Percentiles rank a stretch among this genome's conserved stretches.
phyloP scores from a whole-genome alignment of 2,113 vertebrate species.

The Otis tarda region DNA sequence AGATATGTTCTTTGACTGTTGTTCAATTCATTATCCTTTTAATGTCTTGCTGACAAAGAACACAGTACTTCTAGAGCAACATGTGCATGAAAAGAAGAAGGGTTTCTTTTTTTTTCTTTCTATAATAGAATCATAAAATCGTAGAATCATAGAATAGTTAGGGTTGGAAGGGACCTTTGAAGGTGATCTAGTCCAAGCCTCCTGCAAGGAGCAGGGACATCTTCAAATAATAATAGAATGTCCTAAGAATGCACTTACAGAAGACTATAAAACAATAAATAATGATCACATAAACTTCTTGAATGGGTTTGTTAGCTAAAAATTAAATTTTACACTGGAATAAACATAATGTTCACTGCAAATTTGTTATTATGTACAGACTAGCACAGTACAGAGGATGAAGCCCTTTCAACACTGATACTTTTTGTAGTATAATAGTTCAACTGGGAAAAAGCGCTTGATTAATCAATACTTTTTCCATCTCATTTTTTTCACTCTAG shows the following conservation, averaged over 20 bases:
- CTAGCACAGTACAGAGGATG: not conserved
- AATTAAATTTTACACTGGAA: slow-evolving; percentile 37
- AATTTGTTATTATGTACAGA: not conserved
- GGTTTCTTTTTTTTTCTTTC: not conserved
- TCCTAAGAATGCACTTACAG: not conserved
- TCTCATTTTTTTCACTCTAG: not conserved
- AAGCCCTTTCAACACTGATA: not conserved
- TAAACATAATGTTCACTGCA: not conserved
- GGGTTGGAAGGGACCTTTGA: too few relatives aligned
- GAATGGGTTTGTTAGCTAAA: slow-evolving; percentile 25
- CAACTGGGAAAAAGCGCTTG: not conserved
- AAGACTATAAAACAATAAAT: slow-evolving; percentile 11
- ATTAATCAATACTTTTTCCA: slow-evolving; percentile 7
- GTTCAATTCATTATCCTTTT: not conserved
- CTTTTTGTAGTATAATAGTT: not conserved
- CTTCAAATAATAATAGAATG: not conserved
- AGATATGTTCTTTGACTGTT: not conserved
- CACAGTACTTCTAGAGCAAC: not conserved
- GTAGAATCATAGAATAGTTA: too few relatives aligned
- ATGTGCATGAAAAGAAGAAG: not conserved
- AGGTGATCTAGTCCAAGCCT: too few relatives aligned
- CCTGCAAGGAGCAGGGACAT: too few relatives aligned
- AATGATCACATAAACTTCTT: slow-evolving; percentile 12
- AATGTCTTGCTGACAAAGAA: not conserved
- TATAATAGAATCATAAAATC: not conserved